These are phyloP conservation scores for Dasyurus viverrinus DNA, from an alignment of 2,113 vertebrate species.

Conservation along the genomic window DNA sequence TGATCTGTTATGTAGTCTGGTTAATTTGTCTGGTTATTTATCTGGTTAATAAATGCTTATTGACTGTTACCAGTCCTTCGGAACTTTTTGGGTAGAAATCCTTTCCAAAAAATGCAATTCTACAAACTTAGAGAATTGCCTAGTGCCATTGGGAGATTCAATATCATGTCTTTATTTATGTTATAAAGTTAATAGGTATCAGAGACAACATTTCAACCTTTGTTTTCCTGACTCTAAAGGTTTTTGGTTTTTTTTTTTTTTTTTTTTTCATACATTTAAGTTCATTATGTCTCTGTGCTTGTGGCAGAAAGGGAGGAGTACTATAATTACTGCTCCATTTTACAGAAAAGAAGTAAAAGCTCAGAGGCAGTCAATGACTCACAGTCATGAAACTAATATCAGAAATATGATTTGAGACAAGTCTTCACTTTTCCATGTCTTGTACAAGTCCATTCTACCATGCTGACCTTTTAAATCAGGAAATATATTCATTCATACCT, in stretches of 20 bases:
- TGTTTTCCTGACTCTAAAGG: background rate
- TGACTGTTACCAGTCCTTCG: background rate
- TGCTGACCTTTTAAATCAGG: background rate
- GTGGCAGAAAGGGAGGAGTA: background rate
- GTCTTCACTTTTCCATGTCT: background rate
- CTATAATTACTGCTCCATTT: background rate
- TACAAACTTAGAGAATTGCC: background rate
- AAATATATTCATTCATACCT: background rate
- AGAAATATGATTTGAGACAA: background rate
- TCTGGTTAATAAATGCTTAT: background rate
- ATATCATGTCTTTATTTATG: background rate
- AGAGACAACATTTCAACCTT: background rate
- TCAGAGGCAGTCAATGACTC: background rate
- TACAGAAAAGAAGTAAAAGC: background rate
- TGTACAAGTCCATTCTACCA: background rate
- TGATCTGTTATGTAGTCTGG: background rate
- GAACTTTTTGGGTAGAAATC: background rate
- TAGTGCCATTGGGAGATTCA: background rate
- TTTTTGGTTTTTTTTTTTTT: too few relatives aligned
- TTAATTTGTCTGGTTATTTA: background rate
- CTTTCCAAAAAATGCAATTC: background rate
- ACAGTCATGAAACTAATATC: background rate
- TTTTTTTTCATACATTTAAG: background rate
- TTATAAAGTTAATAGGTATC: background rate
- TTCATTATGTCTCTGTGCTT: background rate